A percentile compares a stretch with the other conserved stretches of the same genome.
Conservation (phyloP, 2,888 invertebrate species). For the Mythimna albipuncta region DNA sequence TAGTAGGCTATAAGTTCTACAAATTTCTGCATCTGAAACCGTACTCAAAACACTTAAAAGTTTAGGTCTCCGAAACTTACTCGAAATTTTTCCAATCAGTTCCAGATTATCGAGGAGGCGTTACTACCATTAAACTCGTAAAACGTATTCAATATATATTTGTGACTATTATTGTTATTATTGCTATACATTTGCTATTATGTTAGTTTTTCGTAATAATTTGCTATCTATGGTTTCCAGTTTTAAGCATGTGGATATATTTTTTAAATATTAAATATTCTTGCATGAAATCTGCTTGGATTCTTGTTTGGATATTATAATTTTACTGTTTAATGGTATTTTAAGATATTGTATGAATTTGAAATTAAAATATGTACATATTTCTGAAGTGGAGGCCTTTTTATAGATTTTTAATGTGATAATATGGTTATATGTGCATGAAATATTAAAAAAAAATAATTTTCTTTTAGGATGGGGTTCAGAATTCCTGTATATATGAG, state of each 20-base stretch:
- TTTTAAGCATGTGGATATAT: constrained; percentile 52
- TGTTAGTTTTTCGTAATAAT: constrained; percentile 38
- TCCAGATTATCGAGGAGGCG: constrained; percentile 87
- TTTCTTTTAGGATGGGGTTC: background rate
- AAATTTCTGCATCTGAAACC: background rate
- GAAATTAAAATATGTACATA: constrained; percentile 35
- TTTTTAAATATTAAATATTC: constrained; percentile 27
- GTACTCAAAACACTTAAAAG: constrained; percentile 2
- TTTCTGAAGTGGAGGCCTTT: background rate
- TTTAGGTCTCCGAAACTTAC: constrained; percentile 46
- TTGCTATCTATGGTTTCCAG: constrained; percentile 43
- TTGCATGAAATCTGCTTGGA: constrained; percentile 56
- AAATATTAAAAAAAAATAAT: constrained; percentile 1
- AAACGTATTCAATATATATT: constrained; percentile 68
- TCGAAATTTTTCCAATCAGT: constrained; percentile 69
- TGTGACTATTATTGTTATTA: constrained; percentile 67
- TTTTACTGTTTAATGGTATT: constrained; percentile 5
- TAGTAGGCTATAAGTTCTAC: background rate
- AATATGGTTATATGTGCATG: constrained; percentile 23
- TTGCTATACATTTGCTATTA: constrained; percentile 71
- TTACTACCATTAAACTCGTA: constrained; percentile 85
- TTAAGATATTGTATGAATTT: background rate
- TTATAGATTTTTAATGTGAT: background rate
- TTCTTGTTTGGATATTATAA: constrained; percentile 35
- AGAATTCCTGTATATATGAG: constrained; percentile 15